These are phyloP conservation scores for Aphaenogaster rudis DNA, from an alignment of 1,140 invertebrate genomes.

Conservation along the genomic window DNA sequence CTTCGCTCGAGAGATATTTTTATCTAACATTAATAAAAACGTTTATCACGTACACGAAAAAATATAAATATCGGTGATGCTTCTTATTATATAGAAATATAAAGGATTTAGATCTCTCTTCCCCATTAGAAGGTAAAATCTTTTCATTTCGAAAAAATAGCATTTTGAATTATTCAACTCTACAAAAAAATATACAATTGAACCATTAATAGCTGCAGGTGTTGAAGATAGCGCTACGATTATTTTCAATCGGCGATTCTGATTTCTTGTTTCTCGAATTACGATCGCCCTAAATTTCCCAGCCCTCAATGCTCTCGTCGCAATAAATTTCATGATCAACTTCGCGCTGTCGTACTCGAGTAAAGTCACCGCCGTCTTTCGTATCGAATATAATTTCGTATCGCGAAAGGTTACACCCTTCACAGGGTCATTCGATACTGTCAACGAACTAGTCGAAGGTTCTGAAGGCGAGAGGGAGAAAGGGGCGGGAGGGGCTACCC, in stretches of 20 bases:
- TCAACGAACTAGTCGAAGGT: slow-evolving; percentile 41
- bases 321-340: neutral
- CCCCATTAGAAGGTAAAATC: neutral
- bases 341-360: neutral
- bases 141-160: neutral
- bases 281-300: neutral
- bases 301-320: neutral
- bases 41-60: neutral
- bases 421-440: slow-evolving; percentile 30
- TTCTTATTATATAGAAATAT: neutral
- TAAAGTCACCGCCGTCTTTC: slow-evolving; percentile 5
- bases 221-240: neutral
- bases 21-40: neutral
- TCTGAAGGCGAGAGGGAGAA: neutral
- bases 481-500: neutral
- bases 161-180: neutral
- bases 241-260: neutral
- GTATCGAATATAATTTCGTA: slow-evolving; percentile 13
- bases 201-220: neutral
- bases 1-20: neutral
- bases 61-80: neutral
- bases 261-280: slow-evolving; percentile 5
- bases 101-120: neutral
- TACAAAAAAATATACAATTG: neutral
- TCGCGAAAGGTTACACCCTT: slow-evolving; percentile 31